Evolutionary conservation across 92 coral and sea anemone species (phyloP), one percentile per base, ranked within the genome.

Genomic region (Heliopora coerulea): DNA sequence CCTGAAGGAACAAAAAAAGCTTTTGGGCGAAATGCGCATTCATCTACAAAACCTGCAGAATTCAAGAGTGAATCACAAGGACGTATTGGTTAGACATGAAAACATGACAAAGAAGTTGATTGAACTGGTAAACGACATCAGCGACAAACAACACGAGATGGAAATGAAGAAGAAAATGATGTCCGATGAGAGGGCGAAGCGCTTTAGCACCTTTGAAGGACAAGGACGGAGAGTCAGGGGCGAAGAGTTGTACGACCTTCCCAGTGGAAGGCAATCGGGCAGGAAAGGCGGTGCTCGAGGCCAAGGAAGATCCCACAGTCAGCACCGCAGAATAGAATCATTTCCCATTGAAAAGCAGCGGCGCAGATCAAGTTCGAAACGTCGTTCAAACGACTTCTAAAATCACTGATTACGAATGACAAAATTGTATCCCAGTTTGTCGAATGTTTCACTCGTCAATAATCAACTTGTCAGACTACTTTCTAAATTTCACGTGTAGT

Each of bases 31-130:
- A 33, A 30, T 70, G 33, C 77, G 77, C 49, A 41, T 35, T 19
- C 62, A 32, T 19, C 40, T 70, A 10, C 77, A 70, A 54, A 70
- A 21, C 28, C 77, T 70, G 5, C 77, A 70, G 42, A 70, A 70
- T 31, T 70, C 77, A 20, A 56, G 77, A 39, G 77, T 70, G 33
- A 70, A 70, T 34, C 77, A 70, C 63, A 70, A 70, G 33, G 77
- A 70, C 49, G 63, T 70, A 1, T 63, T 70, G 5, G 50, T 70
- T 5, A 52, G 63, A 15, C 77, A 70, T 19, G 77, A 70, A 37
- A 70, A 70, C 77, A 62, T 52, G 33, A 17, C 50, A 8, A 70
- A 70, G 17, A 70, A 70, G 35, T 58, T 70, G 62, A 54, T 70
- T 33, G 77, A 70, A 26, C 77, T 70, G 21, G 77, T 70, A 11